These are phyloP conservation scores for Drosophila punjabiensis DNA, from an alignment of 1,140 invertebrate species.

Conservation along the genomic window DNA sequence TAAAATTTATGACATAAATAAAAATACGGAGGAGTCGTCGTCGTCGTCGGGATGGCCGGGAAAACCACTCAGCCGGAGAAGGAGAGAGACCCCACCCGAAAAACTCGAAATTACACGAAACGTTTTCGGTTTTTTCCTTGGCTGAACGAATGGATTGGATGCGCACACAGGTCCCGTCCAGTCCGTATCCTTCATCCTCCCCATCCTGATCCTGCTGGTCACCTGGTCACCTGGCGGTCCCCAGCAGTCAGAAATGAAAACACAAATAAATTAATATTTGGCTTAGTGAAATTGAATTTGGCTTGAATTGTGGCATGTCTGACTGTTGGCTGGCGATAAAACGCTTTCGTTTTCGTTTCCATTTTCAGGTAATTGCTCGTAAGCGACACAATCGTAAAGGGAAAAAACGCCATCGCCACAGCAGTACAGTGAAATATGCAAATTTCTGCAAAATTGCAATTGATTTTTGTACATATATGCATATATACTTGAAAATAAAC, in stretches of 20 bases:
- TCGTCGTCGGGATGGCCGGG: conserved; percentile 28
- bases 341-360: conserved; percentile 73
- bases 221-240: conserved; percentile 67
- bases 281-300: conserved; percentile 83
- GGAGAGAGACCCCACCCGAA: conserved; percentile 26
- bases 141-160: conserved; percentile 64
- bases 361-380: conserved; percentile 80
- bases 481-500: conserved; percentile 1
- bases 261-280: conserved; percentile 84
- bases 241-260: conserved; percentile 71
- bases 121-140: conserved; percentile 55
- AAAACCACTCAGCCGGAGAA: conserved; percentile 21
- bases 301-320: conserved; percentile 68
- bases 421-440: conserved; percentile 11
- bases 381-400: conserved; percentile 78
- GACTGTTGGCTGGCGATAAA: conserved; percentile 75
- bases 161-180: conserved; percentile 49
- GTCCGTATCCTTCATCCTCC: conserved; percentile 23
- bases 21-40: conserved; percentile 59
- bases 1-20: conserved; percentile 84
- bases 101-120: conserved; percentile 52
- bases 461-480: conserved; percentile 19
- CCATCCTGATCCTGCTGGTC: conserved; percentile 40
- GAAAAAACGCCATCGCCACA: conserved; percentile 38
- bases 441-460: conserved; percentile 36